Base-by-base conservation (phyloP, 2,113 vertebrate genomes). In the Grus americana region DNA sequence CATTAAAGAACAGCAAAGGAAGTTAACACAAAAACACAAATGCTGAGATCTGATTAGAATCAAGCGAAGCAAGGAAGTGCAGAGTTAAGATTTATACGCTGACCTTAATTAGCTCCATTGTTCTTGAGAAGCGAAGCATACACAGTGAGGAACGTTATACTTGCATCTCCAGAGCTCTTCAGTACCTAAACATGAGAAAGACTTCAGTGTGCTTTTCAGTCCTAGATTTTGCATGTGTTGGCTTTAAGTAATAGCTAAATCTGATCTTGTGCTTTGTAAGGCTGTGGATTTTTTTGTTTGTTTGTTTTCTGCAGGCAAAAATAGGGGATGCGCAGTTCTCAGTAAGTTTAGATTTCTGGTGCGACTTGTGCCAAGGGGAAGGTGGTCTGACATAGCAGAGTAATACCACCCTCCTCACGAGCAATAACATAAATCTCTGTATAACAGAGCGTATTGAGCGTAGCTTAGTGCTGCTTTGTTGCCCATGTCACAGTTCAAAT, bases 91-190 rank as follows among this genome's bases (percentile, higher is more conserved):
- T 97, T 97, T 97, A 94, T 97, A 95, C 9, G 50, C 89, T 71
- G 96, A 82, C 92, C 94, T 95, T 97, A 95, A 96, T 97, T 97
- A 95, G 95, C 94, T 91, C 97, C 63, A 97, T 97, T 97, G 96
- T 97, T 97, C 91, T 95, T 76, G 91, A 86, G 96, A 92, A 76
- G 42, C 4, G 6, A 92, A 95, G 94, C 2, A 1, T 92, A 95
- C 94, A 97, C 96, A 95, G 73, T 87, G 92, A 91, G 74, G 58
- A 92, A 55, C 78, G 18, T 92, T 92, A 70, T 79, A 73, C 91
- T 97, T 82, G 55, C 89, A 88, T 95, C 91, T 97, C 92, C 74
- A 91, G 71, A 85, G 71, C 67, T 91, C 59, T 70, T 94, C 67
- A 24, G 80, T 85, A 82, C 91, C 67, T 92, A 74, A 93, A 82